These are phyloP conservation scores for Isotomurus palustris DNA, from an alignment of 2,888 invertebrate species.

Conservation along the genomic window DNA sequence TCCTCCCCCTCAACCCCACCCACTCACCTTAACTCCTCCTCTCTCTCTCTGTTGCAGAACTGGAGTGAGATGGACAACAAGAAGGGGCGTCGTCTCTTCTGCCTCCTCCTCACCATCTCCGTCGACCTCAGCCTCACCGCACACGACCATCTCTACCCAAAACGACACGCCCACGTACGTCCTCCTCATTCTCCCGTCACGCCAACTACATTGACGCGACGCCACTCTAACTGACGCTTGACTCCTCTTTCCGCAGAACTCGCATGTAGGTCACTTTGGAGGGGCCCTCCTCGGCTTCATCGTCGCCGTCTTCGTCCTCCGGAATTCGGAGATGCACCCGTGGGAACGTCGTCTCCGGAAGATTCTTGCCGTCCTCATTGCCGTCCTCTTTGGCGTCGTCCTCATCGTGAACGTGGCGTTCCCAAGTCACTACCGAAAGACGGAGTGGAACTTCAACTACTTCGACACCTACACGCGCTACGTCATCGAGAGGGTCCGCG, in stretches of 20 bases:
- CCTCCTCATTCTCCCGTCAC: too few relatives aligned
- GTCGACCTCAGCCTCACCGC: conserved; percentile 6
- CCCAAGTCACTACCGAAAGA: conserved; percentile 11
- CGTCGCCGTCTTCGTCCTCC: conserved; percentile 9
- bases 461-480: background rate
- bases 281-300: conserved; percentile 20
- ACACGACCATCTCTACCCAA: background rate
- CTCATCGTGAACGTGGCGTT: conserved; percentile 11
- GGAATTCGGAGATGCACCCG: conserved; percentile 11
- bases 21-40: background rate
- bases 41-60: conserved; percentile 2
- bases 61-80: conserved; percentile 21
- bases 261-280: conserved; percentile 20
- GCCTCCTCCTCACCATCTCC: conserved; percentile 5
- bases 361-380: conserved; percentile 2
- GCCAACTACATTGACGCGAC: too few relatives aligned
- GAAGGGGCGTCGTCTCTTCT: conserved; percentile 19
- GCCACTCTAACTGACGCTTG: too few relatives aligned
- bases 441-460: conserved; percentile 16
- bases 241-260: conserved; percentile 4
- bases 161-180: background rate
- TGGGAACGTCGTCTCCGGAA: conserved; percentile 14
- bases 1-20: background rate
- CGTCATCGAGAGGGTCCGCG: too few relatives aligned
- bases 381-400: background rate